A percentile compares a stretch with the other conserved stretches of the same genome.
Conservation (phyloP, 2,888 invertebrate species). For the Tryphoninae sp. region DNA sequence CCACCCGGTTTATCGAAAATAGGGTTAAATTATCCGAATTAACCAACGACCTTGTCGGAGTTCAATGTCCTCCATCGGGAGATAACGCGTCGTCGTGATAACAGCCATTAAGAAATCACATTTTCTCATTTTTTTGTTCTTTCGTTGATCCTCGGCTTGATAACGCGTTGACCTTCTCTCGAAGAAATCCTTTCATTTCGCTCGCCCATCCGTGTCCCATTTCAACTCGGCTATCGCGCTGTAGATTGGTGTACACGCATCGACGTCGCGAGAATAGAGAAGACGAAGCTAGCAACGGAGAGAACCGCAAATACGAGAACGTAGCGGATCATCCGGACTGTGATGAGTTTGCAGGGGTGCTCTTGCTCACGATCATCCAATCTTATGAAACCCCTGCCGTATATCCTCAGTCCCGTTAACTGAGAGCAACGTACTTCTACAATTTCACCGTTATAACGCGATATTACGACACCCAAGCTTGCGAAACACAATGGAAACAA, state of each 20-base stretch:
- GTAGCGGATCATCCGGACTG: slow-evolving; percentile 10
- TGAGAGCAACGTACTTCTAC: background rate
- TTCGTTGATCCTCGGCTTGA: too few species aligned
- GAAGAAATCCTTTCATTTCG: background rate
- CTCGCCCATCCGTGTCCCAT: too few species aligned
- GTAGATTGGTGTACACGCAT: background rate
- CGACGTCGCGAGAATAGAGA: background rate
- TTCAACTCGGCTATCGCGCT: background rate
- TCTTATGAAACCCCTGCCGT: background rate
- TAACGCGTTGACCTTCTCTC: too few species aligned
- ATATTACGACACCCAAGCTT: background rate
- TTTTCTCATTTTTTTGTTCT: too few species aligned
- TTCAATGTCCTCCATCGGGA: too few species aligned
- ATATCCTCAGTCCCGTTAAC: background rate
- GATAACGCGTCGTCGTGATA: too few species aligned
- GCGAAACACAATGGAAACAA: background rate
- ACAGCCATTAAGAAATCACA: too few species aligned
- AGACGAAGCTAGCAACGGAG: slow-evolving; percentile 9
- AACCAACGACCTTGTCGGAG: too few species aligned
- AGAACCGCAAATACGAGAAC: slow-evolving; percentile 10
- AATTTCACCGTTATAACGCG: slow-evolving; percentile 9
- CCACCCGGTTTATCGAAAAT: background rate
- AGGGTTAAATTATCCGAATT: too few species aligned
- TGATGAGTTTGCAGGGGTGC: slow-evolving; percentile 30
- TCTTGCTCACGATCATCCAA: slow-evolving; percentile 30